Conservation (phyloP, 2,888 invertebrate species). For the Amorpha juglandis region DNA sequence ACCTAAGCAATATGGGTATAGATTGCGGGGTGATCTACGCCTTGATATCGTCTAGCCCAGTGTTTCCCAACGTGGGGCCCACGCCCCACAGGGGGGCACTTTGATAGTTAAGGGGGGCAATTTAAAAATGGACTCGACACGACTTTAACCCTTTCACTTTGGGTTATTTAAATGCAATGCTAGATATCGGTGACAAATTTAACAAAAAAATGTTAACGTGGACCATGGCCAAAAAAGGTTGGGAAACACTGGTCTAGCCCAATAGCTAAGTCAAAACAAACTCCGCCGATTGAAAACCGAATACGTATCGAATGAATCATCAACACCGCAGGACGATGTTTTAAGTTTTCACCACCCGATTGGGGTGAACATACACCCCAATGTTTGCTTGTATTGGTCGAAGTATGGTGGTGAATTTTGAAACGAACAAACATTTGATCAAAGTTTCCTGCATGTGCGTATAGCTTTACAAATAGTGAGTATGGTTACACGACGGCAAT, state of each 20-base stretch:
- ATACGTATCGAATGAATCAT: constrained; percentile 14
- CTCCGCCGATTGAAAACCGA: neutral
- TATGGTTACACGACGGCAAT: neutral
- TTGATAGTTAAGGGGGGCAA: no score
- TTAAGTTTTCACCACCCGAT: constrained; percentile 17
- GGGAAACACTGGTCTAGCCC: no score
- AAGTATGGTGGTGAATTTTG: constrained; percentile 23
- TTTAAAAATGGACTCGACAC: no score
- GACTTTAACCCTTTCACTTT: no score
- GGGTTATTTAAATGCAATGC: no score
- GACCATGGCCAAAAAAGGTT: no score
- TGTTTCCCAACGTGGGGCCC: no score
- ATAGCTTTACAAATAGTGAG: constrained; percentile 10
- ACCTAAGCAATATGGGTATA: no score
- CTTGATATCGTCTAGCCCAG: neutral
- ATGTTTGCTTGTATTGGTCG: constrained; percentile 18
- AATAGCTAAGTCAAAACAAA: neutral
- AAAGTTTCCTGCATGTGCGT: neutral
- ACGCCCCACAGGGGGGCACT: no score
- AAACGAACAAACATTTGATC: constrained; percentile 18
- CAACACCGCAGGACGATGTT: constrained; percentile 6
- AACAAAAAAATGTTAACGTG: no score
- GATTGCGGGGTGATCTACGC: neutral
- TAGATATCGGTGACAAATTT: no score
- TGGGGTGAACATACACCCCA: constrained; percentile 15